phyloP scores from a whole-genome alignment of 2,888 invertebrate genomes.

The Polydrusus tereticollis region DNA sequence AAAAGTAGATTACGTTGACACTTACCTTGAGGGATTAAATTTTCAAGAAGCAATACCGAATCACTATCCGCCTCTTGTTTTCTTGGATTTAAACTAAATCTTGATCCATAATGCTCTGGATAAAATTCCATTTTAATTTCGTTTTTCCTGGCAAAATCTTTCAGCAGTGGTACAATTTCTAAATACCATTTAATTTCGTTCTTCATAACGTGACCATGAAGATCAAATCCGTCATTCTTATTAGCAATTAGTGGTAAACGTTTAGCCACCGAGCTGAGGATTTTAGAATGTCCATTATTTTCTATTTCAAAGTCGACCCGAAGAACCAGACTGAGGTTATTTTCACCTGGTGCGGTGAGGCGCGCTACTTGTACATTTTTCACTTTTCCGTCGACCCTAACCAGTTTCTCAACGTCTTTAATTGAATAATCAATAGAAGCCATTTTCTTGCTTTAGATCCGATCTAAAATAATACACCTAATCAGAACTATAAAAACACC shows the following conservation, averaged over 20 bases:
- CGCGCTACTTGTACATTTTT: constrained; percentile 30
- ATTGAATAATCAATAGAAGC: constrained; percentile 11
- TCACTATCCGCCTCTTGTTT: constrained; percentile 44
- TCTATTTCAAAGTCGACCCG: constrained; percentile 38
- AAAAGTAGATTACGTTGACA: too few species aligned
- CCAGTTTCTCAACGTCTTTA: constrained; percentile 16
- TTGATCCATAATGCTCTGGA: constrained; percentile 38
- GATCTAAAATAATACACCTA: background rate
- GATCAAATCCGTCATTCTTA: background rate
- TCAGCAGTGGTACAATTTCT: constrained; percentile 39
- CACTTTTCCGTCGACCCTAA: constrained; percentile 11
- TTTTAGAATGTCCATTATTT: constrained; percentile 43
- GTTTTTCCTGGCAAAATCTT: constrained; percentile 33
- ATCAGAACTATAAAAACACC: too few species aligned
- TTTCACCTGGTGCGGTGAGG: constrained; percentile 45
- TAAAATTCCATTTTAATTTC: constrained; percentile 28
- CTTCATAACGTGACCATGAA: constrained; percentile 11
- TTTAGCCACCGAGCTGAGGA: constrained; percentile 40
- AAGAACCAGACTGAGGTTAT: constrained; percentile 43
- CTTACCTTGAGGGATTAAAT: constrained; percentile 42
- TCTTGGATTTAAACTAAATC: constrained; percentile 36
- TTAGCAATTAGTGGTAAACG: constrained; percentile 12
- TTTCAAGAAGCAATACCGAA: constrained; percentile 46
- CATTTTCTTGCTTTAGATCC: background rate
- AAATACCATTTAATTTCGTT: constrained; percentile 45